Evolutionary conservation across 2,888 invertebrate genomes (phyloP).

Genomic region (Papilio protenor): DNA sequence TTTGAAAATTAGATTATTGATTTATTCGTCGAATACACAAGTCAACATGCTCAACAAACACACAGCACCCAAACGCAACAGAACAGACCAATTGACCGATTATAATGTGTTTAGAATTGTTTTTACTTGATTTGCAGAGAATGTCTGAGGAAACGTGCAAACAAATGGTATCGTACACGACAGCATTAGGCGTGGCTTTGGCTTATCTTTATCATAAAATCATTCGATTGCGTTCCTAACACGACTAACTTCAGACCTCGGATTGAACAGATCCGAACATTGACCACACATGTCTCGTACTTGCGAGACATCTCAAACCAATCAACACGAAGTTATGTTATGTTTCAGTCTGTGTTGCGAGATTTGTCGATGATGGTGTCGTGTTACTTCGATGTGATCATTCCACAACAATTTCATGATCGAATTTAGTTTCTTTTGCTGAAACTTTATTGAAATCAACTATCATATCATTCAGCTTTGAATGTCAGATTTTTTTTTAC

Average conservation of each 20-base stretch:
- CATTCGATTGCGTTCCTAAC: constrained; percentile 80
- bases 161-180: constrained; percentile 88
- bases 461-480: constrained; percentile 74
- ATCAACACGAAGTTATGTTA: constrained; percentile 71
- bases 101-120: constrained; percentile 68
- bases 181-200: constrained; percentile 82
- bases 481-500: constrained; percentile 68
- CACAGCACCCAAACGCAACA: constrained; percentile 44
- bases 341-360: constrained; percentile 78
- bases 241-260: constrained; percentile 76
- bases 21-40: constrained; percentile 18
- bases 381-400: constrained; percentile 76
- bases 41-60: constrained; percentile 26
- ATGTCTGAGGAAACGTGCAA: constrained; percentile 93
- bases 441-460: constrained; percentile 40
- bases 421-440: constrained; percentile 32
- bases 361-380: constrained; percentile 72
- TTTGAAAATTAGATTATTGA: background rate
- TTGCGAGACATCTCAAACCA: constrained; percentile 54
- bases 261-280: constrained; percentile 67
- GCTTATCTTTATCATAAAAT: constrained; percentile 80
- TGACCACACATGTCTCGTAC: constrained; percentile 61
- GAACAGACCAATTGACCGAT: constrained; percentile 46
- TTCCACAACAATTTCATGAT: constrained; percentile 57
- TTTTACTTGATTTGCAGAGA: constrained; percentile 90